Conservation (phyloP, 2,888 invertebrate species). For the Trisateles emortualis region DNA sequence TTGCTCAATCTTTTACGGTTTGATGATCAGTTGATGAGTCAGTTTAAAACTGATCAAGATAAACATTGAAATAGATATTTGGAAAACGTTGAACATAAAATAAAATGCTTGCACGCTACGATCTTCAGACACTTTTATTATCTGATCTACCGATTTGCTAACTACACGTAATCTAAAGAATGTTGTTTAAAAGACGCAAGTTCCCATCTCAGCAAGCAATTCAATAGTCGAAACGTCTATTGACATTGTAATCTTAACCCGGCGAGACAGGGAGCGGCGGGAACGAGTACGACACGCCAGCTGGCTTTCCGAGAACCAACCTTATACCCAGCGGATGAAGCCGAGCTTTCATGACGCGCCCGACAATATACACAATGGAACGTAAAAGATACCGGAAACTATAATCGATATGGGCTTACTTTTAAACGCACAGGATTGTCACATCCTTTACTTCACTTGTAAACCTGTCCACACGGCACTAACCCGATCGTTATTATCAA, state of each 20-base stretch:
- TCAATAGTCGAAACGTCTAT: slow-evolving; percentile 67
- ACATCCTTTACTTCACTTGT: slow-evolving; percentile 57
- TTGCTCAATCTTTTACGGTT: neutral
- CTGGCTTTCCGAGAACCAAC: slow-evolving; percentile 71
- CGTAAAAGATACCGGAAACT: slow-evolving; percentile 78
- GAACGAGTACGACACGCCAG: slow-evolving; percentile 53
- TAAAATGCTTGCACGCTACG: slow-evolving; percentile 20
- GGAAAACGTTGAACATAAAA: neutral
- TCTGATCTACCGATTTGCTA: slow-evolving; percentile 41
- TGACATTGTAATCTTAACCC: slow-evolving; percentile 76
- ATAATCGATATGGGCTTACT: slow-evolving; percentile 73
- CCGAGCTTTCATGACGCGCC: slow-evolving; percentile 56
- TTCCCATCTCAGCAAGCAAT: slow-evolving; percentile 56
- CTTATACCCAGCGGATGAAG: slow-evolving; percentile 62
- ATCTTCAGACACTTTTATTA: slow-evolving; percentile 19
- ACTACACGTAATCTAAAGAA: slow-evolving; percentile 45
- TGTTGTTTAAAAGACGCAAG: slow-evolving; percentile 53
- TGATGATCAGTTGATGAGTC: neutral
- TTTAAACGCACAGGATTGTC: slow-evolving; percentile 62
- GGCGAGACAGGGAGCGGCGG: slow-evolving; percentile 58
- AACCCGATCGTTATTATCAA: slow-evolving; percentile 31
- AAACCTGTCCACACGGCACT: slow-evolving; percentile 54
- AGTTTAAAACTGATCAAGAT: neutral
- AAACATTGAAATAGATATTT: neutral
- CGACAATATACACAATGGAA: slow-evolving; percentile 69